Evolutionary conservation across 2,888 invertebrate species (phyloP), one percentile per base, ranked within the genome.

Genomic region (Horisme vitalbata): DNA sequence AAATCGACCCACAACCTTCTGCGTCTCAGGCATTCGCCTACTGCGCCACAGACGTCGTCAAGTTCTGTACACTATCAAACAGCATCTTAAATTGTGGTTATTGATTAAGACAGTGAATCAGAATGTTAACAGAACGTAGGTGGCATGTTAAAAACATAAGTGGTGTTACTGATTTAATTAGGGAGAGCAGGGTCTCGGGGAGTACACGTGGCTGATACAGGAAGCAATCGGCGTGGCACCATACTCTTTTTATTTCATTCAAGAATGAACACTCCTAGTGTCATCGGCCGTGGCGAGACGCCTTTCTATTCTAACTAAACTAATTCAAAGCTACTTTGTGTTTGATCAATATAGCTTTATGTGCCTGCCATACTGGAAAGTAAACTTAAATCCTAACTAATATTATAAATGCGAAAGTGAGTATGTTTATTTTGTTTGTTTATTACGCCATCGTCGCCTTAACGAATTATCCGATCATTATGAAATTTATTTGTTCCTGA

Each of bases 191-290:
- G 63, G 55, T 55, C 54, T 52, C 51, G 47, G 60, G 46, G 57
- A 47, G 46, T 37, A 45, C 39, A 73, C 74, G 75, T 79, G 76
- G 65, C 55, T 49, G 31, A 61, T 64, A 68, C 81, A 83, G 83
- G 83, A 83, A 83, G 79, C 75, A 67, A 78, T 74, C 65, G 54
- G 61, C 53, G 55, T 59, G 64, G 63, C 63, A 61, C 59, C 59
- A 48, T 56, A 61, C 62, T 73, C 66, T 76, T 78, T 81, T 76
- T 78, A 65, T 79, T 76, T 62, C 65, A 70, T 71, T 70, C 67
- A 67, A 69, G 54, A 56, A 56, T 52, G 50, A 71, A 53, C 65
- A 67, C 63, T 69, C 68, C 67, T 70, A 72, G 68, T 75, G 75
- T 74, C 78, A 76, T 75, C 73, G 71, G 62, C 70, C 74, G 64